Evolutionary conservation across 2,888 invertebrate genomes (phyloP).

Genomic region (Philhelius pedissequus): DNA sequence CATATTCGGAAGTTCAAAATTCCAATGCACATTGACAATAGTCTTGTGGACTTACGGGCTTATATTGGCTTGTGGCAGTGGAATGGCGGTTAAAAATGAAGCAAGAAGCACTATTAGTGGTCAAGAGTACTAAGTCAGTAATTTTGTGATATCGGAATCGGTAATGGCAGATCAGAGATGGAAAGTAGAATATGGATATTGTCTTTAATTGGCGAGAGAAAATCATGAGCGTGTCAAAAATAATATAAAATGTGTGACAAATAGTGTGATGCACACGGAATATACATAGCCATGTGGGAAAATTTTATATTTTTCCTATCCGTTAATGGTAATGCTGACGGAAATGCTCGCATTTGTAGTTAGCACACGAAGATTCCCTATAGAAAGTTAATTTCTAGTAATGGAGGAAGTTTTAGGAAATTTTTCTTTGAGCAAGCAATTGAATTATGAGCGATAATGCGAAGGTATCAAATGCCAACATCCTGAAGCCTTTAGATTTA

Average conservation of each 20-base stretch:
- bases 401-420: not conserved
- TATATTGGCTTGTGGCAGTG: not conserved
- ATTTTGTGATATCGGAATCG: not conserved
- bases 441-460: not conserved
- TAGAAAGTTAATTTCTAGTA: not conserved
- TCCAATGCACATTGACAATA: slow-evolving; percentile 34
- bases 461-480: not conserved
- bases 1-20: slow-evolving; percentile 63
- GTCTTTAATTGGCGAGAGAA: slow-evolving; percentile 56
- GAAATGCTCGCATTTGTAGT: slow-evolving; percentile 22
- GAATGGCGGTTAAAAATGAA: not conserved
- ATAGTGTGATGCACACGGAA: slow-evolving; percentile 19
- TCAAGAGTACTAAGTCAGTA: slow-evolving; percentile 41
- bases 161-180: slow-evolving; percentile 5
- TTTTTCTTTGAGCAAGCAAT: not conserved
- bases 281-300: slow-evolving; percentile 36
- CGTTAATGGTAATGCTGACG: slow-evolving; percentile 9
- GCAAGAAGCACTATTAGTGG: slow-evolving; percentile 26
- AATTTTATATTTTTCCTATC: slow-evolving; percentile 1
- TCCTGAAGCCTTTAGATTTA: not conserved
- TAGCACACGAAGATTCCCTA: slow-evolving; percentile 11
- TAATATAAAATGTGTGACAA: slow-evolving; percentile 30
- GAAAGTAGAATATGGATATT: slow-evolving; percentile 34
- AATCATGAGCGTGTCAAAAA: slow-evolving; percentile 55
- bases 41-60: no score